phyloP scores from a whole-genome alignment of 2,888 invertebrate species.

The Temnothorax unifasciatus region DNA sequence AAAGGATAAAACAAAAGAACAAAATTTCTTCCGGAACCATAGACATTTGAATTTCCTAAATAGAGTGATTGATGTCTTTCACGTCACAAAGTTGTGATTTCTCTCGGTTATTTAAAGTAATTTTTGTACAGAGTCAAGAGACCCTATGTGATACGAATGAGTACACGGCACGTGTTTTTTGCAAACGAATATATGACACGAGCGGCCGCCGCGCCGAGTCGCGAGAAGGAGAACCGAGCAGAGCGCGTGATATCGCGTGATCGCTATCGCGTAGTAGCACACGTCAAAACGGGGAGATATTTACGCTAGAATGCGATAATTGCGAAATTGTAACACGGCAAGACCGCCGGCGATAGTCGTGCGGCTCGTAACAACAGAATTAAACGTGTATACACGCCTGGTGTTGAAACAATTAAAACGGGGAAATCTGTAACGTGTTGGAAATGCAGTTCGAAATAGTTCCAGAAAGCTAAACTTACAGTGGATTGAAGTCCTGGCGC shows the following conservation, averaged over 20 bases:
- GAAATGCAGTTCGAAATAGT: not conserved
- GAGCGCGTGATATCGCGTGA: slow-evolving; percentile 47
- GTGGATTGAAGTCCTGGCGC: not conserved
- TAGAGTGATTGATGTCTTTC: too few relatives aligned
- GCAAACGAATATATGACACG: slow-evolving; percentile 16
- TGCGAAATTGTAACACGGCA: slow-evolving; percentile 30
- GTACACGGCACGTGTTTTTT: slow-evolving; percentile 8
- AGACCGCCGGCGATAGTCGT: slow-evolving; percentile 27
- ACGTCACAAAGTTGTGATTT: too few relatives aligned
- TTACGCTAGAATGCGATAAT: slow-evolving; percentile 43
- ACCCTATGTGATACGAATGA: not conserved
- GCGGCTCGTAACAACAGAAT: slow-evolving; percentile 44
- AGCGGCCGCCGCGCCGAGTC: not conserved
- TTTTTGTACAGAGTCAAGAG: too few relatives aligned
- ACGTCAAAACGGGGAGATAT: slow-evolving; percentile 49
- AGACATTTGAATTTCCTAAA: too few relatives aligned
- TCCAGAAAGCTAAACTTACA: slow-evolving; percentile 9
- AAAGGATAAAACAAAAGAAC: too few relatives aligned
- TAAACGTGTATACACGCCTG: slow-evolving; percentile 26
- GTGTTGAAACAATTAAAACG: slow-evolving; percentile 55
- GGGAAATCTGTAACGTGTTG: not conserved
- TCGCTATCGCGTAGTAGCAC: slow-evolving; percentile 45
- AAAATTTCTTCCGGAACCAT: too few relatives aligned
- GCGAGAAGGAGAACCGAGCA: slow-evolving; percentile 3
- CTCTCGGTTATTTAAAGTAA: too few relatives aligned